Evolutionary conservation across 1,140 invertebrate genomes (phyloP).

Genomic region (Drosophila ohnishii): DNA sequence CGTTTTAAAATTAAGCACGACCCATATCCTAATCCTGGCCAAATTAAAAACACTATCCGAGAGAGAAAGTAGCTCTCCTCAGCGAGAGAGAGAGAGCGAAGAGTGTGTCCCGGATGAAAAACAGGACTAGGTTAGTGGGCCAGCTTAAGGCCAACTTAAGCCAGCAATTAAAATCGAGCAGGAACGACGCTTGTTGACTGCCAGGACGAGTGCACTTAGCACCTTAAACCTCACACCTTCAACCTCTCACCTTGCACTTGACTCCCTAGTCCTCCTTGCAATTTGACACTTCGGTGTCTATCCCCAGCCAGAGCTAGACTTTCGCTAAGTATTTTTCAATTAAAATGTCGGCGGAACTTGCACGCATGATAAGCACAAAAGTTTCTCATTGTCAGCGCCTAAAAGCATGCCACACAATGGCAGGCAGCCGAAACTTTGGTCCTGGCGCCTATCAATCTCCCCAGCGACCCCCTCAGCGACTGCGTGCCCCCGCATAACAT

Average conservation of each 20-base stretch:
- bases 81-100: not conserved
- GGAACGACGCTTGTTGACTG: constrained; percentile 47
- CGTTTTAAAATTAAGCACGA: constrained; percentile 65
- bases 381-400: constrained; percentile 71
- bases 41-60: constrained; percentile 71
- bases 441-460: constrained; percentile 71
- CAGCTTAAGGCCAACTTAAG: constrained; percentile 51
- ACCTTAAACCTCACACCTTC: constrained; percentile 19
- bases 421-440: constrained; percentile 44
- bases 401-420: constrained; percentile 53
- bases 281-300: constrained; percentile 64
- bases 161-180: constrained; percentile 71
- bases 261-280: constrained; percentile 29
- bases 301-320: constrained; percentile 33
- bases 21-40: constrained; percentile 60
- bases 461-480: not conserved
- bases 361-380: constrained; percentile 77
- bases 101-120: constrained; percentile 13
- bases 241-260: constrained; percentile 65
- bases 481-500: constrained; percentile 47
- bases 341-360: constrained; percentile 73
- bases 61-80: constrained; percentile 11
- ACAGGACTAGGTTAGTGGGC: constrained; percentile 59
- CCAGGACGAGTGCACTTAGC: constrained; percentile 52
- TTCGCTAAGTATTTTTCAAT: constrained; percentile 77